Conservation (phyloP, 2,113 vertebrate species). For the Bubo blakistoni region DNA sequence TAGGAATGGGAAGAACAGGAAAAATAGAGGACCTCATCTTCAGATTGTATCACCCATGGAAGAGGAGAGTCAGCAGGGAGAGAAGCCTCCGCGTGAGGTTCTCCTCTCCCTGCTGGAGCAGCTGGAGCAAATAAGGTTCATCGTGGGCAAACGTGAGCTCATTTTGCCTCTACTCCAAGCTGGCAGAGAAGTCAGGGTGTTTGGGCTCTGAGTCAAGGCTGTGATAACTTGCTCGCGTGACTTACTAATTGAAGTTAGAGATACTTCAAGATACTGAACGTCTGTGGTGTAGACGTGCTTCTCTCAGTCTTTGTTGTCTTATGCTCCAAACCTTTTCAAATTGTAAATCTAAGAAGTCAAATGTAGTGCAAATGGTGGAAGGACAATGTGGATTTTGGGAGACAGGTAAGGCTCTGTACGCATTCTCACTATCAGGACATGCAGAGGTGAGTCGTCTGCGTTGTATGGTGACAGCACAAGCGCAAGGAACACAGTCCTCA, state of each 20-base stretch:
- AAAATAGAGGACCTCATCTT: constrained; percentile 28
- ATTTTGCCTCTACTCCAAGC: not conserved
- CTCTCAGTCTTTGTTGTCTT: not conserved
- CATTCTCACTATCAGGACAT: rapidly evolving
- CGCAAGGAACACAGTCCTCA: not conserved
- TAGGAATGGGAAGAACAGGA: constrained; percentile 44
- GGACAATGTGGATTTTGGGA: not conserved
- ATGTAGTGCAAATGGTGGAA: not conserved
- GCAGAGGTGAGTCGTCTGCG: not conserved
- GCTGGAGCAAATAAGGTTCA: constrained; percentile 45
- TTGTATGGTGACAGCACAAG: not conserved
- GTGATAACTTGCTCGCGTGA: not conserved
- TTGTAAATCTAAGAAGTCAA: not conserved
- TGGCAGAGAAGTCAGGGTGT: not conserved
- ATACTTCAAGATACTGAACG: not conserved
- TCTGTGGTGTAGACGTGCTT: not conserved
- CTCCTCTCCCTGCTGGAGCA: constrained; percentile 24
- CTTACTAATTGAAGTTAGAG: constrained; percentile 7
- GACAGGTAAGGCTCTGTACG: not conserved
- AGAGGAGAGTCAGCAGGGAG: constrained; percentile 21
- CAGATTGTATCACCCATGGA: not conserved
- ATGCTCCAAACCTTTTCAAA: not conserved
- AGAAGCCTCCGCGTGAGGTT: not conserved
- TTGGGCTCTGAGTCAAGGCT: not conserved
- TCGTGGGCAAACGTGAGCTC: constrained; percentile 9